These are phyloP conservation scores for Buathra laborator DNA, from an alignment of 2,888 invertebrate species.

Conservation along the genomic window DNA sequence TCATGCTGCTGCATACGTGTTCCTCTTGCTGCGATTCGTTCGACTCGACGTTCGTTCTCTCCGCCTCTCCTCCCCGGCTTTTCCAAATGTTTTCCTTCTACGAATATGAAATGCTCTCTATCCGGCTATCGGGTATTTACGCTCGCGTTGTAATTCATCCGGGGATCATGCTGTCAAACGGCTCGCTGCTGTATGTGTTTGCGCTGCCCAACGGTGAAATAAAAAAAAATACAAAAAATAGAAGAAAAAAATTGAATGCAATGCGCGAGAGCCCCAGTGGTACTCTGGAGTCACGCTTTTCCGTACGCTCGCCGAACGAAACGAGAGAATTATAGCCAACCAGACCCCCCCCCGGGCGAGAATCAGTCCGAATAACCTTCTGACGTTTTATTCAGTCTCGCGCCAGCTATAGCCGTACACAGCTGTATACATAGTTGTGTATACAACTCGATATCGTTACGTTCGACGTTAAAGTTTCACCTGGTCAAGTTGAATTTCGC, in stretches of 20 bases:
- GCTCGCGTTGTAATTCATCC: slow-evolving; percentile 57
- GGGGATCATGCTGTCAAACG: slow-evolving; percentile 60
- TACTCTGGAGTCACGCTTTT: slow-evolving; percentile 15
- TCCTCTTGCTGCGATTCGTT: slow-evolving; percentile 43
- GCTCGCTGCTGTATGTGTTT: slow-evolving; percentile 26
- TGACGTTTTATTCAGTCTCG: slow-evolving; percentile 22
- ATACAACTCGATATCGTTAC: slow-evolving; percentile 9
- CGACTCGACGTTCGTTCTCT: slow-evolving; percentile 34
- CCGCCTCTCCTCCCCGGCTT: slow-evolving; percentile 8
- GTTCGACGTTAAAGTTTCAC: slow-evolving; percentile 2
- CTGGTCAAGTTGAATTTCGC: slow-evolving; percentile 1
- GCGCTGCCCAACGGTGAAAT: slow-evolving; percentile 1
- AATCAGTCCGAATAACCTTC: slow-evolving; percentile 35
- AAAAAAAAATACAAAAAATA: neutral
- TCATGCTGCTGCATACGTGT: slow-evolving; percentile 26
- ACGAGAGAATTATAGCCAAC: slow-evolving; percentile 34
- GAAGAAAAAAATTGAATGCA: slow-evolving; percentile 9
- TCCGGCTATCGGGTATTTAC: slow-evolving; percentile 54
- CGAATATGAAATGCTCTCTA: slow-evolving; percentile 62
- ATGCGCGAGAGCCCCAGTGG: slow-evolving; percentile 2
- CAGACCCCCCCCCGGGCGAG: neutral
- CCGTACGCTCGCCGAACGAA: slow-evolving; percentile 1
- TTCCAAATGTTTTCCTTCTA: slow-evolving; percentile 63
- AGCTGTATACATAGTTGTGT: neutral
- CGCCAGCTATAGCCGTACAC: neutral